Evolutionary conservation across 2,113 vertebrate genomes (phyloP), one percentile per base, ranked within the genome.

Genomic region (Oryzias melastigma): DNA sequence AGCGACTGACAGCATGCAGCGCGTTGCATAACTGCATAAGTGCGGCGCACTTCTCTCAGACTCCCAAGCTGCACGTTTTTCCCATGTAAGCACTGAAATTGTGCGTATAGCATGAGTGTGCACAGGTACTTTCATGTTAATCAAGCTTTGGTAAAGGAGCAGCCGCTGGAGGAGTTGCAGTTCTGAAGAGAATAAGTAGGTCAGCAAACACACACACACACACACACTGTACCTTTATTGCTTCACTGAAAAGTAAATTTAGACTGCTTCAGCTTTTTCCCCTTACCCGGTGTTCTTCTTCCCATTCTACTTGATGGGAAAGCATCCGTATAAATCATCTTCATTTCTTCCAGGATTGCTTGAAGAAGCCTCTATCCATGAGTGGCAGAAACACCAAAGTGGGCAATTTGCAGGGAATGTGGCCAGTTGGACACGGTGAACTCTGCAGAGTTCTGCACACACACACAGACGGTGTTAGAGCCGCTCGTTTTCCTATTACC

Each of bases 161-260:
- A 65, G 69, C 56, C 64, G 58, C 80, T 74, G 65, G 65, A 71
- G 75, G 70, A 74, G 78, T 71, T 80, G 60, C 41, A 69, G 57
- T 74, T 82, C 58, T 68, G 49, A 76, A 73, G 71, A 73, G 64
- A 64, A 62, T 70, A 59, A 84, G 51, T 80, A 83, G 78, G 80
- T 82, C 80, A 88, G 62, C 57, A 58, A 58, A 42, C 48, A 60
- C 62, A 70, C 55, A 62, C 62, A 73, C 62, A 73, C 35, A 8
- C 59, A 73, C 74, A 71, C 45, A 52, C 44, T 60, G 50, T 53
- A 68, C 58, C 71, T 80, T 73, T 77, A 78, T 74, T 77, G 70
- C 76, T 76, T 63, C 64, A 22, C 65, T 68, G 81, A 74, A 61
- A 79, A 77, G 64, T 65, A 73, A 79, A 59, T 68, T 85, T 74